Base-by-base conservation (phyloP, 2,113 vertebrate genomes). In the Cyprinodon tularosa region DNA sequence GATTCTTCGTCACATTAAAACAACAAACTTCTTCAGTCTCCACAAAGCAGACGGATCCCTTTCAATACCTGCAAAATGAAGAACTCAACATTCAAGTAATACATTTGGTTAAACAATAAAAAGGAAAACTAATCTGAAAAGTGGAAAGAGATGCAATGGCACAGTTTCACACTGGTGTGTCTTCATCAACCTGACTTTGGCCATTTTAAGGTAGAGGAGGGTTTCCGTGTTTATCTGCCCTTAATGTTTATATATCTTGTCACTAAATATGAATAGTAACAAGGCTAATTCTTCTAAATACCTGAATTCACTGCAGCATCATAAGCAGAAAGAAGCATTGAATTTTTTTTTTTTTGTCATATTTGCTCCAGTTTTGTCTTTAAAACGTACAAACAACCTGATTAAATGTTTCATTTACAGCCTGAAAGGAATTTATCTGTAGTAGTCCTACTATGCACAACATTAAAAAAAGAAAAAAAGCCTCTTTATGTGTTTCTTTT, bases 1-100 rank as follows among this genome's bases (percentile, higher is more conserved):
- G 68, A 71, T 59, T 86, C 86, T 88, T 86, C 69, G 60, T 22
- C 59, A 82, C 75, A 72, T 83, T 88, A 84, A 70, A 82, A 80
- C 92, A 78, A 77, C 66, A 62, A 69, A 78, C 65, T 79, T 74
- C 76, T 86, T 86, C 71, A 57, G 50, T n/a, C 75, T 80, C 86
- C 84, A 75, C 70, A 47, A 42, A 72, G 84, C 80, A 62, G 68
- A 74, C 60, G 44, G 12, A 14, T 62, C 72, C 53, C 66, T 76
- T 86, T 89, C 62, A 71, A 90, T 62, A 83, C 69, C 81, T 78
- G 77, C 84, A 71, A 82, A 85, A 86, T 66, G 78, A 85, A 86
- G 67, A 61, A 75, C 62, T 84, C 84, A 84, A 90, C 69, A 90
- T 94, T 95, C 94, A 95, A 94, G 94, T 94, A 94, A 90, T 88